Base-by-base conservation (phyloP, 2,888 invertebrate genomes). In the Pogonocherus hispidulus region DNA sequence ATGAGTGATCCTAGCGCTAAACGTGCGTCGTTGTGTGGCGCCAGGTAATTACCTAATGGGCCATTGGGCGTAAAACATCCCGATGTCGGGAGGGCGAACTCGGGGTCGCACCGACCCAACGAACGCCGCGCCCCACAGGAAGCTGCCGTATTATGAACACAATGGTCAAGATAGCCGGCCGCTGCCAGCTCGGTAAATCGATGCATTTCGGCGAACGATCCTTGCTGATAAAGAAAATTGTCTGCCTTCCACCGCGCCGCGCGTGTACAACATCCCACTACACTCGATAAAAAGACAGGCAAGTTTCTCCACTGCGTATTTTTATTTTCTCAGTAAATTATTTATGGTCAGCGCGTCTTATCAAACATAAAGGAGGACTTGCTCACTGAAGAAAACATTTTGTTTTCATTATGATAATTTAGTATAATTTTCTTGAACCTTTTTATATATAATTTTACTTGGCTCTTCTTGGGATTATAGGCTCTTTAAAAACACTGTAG, bases 1-100 rank as follows among this genome's bases (percentile, higher is more conserved):
- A 63, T 56, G 49, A 62, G 62, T 67, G 67, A 67, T 60, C 63
- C 63, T 47, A 56, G 47, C 59, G 59, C 57, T 63, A 59, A 63
- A 44, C 54, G 68, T 64, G 66, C 57, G 64, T 63, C 60, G 66
- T 54, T 59, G 41, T 64, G 66, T 66, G 68, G 67, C 67, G 70
- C 70, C 73, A 72, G 73, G 71, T 75, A 75, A 75, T 75, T 75
- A 75, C 70, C 72, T 73, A 75, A 73, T 73, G 75, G 72, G 71
- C 67, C 67, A 68, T 65, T 73, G 75, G 71, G 72, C 69, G 73
- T 72, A 65, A 72, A 73, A 70, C 70, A 69, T 71, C 73, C 73
- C 51, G 57, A 55, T 27, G 54, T 32, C 14, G 54, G 19, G 52
- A 63, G 54, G 62, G 62, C 11, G 22, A 37, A 37, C 35, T 18